Percentiles rank a stretch among this genome's conserved stretches.
These are phyloP conservation scores for Drosophila algonquin DNA, from an alignment of 2,888 invertebrate species.

Conservation along the genomic window DNA sequence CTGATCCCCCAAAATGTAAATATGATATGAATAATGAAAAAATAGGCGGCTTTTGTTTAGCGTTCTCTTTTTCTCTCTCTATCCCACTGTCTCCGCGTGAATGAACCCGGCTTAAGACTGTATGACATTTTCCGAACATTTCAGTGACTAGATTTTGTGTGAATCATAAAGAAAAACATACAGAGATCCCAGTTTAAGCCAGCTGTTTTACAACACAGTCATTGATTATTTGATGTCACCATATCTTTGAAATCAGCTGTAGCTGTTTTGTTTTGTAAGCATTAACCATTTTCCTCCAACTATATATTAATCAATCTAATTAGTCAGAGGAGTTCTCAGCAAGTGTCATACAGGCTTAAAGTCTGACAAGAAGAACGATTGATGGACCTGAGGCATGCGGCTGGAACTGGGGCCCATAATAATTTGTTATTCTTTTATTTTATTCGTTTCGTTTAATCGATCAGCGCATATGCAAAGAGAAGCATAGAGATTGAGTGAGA, in stretches of 20 bases:
- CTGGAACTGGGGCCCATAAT: constrained; percentile 38
- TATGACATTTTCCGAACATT: background rate
- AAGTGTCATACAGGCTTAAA: background rate
- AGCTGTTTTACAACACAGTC: background rate
- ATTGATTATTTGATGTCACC: background rate
- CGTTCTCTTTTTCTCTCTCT: background rate
- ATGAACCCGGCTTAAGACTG: background rate
- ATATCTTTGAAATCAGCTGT: background rate
- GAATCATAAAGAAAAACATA: no score
- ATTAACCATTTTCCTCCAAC: background rate
- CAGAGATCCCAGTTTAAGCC: background rate
- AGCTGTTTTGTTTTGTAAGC: no score
- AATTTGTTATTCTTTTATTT: constrained; percentile 63
- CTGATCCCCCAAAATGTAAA: constrained; percentile 14
- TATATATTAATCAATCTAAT: background rate
- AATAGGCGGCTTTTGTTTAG: background rate
- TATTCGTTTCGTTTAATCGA: constrained; percentile 69
- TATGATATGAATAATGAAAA: constrained; percentile 17
- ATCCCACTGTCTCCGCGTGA: constrained; percentile 15
- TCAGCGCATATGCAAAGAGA: constrained; percentile 63
- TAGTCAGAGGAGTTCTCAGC: background rate
- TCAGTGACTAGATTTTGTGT: background rate
- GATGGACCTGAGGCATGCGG: constrained; percentile 15
- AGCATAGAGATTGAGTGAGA: constrained; percentile 9
- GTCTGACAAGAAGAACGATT: constrained; percentile 2